Evolutionary conservation across 2,888 invertebrate species (phyloP), one percentile per base, ranked within the genome.

Genomic region (Chrysolina oricalcia): DNA sequence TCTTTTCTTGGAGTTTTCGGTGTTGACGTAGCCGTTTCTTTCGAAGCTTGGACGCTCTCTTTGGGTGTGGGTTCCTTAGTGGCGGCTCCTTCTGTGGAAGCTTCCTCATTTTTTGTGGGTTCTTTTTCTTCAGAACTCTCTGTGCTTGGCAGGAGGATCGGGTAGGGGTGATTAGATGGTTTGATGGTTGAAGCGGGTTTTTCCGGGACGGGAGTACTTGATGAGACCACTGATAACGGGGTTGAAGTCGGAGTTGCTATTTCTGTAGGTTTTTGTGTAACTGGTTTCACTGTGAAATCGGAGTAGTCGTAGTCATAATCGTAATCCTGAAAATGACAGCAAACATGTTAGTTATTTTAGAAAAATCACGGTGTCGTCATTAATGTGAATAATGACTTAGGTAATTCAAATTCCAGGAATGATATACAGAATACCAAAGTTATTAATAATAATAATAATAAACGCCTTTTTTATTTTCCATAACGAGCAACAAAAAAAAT

Each of bases 251-350:
- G 17, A 8, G 56, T 73, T 43, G 68, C 71, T 43, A 56, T 59
- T 41, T 70, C 64, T 43, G 72, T 53, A 13, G 79, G 81, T 72
- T 79, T 81, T 6, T 84, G 82, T 78, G 82, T 71, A 19, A 81
- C 80, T 35, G 93, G 67, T 88, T 93, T 94, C 84, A 93, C 89
- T 21, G 94, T 94, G 87, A 94, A 92, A 84, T 94, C 94, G 5
- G 92, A 90, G 83, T 94, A 93, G 86, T 94, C 94, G 85, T 94
- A 94, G 68, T 92, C 91, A 85, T 94, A 94, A 87, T 94, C 93
- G 81, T 93, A 93, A 85, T 93, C 93, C 94, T 94, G 89, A 41
- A 90, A 91, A n/a, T n/a, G n/a, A n/a, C n/a, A n/a, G n/a, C n/a
- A n/a, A n/a, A n/a, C n/a, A n/a, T n/a, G n/a, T 72, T 59, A 65